A percentile compares a stretch with the other conserved stretches of the same genome.
Evolutionary conservation across 2,113 vertebrate genomes (phyloP).

Genomic region (Zosterops pallidus): DNA sequence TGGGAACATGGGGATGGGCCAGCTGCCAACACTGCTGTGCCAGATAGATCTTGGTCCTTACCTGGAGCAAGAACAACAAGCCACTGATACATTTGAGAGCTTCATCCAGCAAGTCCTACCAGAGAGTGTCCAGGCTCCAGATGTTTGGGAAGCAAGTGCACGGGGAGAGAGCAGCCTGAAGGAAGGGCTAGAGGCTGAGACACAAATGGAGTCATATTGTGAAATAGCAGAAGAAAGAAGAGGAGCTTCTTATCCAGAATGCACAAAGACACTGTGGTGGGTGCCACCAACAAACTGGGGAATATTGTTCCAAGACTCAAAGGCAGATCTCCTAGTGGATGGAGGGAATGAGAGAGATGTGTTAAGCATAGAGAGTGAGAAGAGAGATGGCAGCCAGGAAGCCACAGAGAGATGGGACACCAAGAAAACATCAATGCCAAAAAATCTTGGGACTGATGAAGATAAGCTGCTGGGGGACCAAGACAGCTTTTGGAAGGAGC

Average conservation of each 20-base stretch:
- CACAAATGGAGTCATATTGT: neutral
- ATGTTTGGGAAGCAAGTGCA: neutral
- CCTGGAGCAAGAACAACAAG: slow-evolving; percentile 13
- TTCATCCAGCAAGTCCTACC: neutral
- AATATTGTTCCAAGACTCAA: neutral
- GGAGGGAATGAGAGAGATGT: neutral
- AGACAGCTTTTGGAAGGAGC: neutral
- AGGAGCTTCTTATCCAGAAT: neutral
- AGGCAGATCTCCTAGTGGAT: neutral
- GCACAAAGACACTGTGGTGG: rapidly evolving
- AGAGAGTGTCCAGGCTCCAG: neutral
- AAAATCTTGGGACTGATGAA: neutral
- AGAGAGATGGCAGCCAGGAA: neutral
- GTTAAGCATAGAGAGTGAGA: neutral
- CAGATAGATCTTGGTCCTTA: slow-evolving; percentile 4
- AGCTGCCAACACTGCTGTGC: neutral
- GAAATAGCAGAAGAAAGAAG: neutral
- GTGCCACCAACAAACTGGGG: neutral
- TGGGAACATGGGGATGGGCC: neutral
- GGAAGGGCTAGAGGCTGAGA: neutral
- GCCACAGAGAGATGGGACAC: neutral
- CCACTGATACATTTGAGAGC: neutral
- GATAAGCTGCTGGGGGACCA: neutral
- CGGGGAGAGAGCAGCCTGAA: neutral
- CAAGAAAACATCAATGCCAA: neutral